Percentiles rank a stretch among this genome's conserved stretches.
phyloP scores from a whole-genome alignment of 2,888 invertebrate genomes.

The Eupithecia vulgata region DNA sequence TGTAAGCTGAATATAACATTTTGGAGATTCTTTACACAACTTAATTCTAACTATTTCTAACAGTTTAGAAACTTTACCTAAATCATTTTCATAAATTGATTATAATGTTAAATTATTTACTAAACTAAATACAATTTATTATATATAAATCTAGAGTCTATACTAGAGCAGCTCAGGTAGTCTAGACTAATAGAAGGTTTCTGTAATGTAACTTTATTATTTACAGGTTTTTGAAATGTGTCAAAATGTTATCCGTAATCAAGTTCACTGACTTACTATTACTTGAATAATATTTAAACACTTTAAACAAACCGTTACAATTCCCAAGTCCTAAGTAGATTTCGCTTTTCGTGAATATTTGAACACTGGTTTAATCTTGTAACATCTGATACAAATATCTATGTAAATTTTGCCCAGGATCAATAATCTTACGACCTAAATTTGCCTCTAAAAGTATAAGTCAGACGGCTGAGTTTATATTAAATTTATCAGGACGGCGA shows the following conservation, averaged over 20 bases:
- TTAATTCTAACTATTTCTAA: too few species aligned
- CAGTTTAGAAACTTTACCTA: too few species aligned
- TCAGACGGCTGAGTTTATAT: slow-evolving; percentile 13
- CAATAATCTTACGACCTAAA: slow-evolving; percentile 24
- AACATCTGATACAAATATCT: slow-evolving; percentile 18
- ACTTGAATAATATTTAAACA: neutral
- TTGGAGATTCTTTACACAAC: too few species aligned
- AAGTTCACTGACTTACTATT: neutral
- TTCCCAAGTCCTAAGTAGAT: neutral
- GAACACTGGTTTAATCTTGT: slow-evolving; percentile 6
- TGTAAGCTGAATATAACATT: too few species aligned
- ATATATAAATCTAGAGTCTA: too few species aligned
- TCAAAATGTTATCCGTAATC: neutral
- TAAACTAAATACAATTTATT: too few species aligned
- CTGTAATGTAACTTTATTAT: too few species aligned
- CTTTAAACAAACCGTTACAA: neutral
- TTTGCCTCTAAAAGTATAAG: slow-evolving; percentile 10
- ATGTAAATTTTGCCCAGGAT: slow-evolving; percentile 15
- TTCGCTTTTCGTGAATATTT: slow-evolving; percentile 13
- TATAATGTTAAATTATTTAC: too few species aligned
- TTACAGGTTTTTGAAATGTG: neutral
- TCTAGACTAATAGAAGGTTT: too few species aligned
- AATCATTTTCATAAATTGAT: too few species aligned
- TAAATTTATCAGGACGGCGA: slow-evolving; percentile 1
- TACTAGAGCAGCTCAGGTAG: too few species aligned